phyloP scores from a whole-genome alignment of 2,888 invertebrate genomes.

The Agriopis aurantiaria region DNA sequence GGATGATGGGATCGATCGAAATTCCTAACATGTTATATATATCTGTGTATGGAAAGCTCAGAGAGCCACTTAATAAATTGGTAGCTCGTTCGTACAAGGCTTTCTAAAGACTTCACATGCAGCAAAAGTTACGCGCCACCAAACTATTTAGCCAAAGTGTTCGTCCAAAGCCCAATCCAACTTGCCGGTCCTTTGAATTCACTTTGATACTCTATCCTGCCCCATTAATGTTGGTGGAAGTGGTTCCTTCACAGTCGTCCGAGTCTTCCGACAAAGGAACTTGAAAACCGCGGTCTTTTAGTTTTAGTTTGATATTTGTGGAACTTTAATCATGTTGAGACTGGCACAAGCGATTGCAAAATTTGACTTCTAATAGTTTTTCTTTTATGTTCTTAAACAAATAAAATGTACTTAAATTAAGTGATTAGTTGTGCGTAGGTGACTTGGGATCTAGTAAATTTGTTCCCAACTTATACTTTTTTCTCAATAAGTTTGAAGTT shows the following conservation, averaged over 20 bases:
- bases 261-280: slow-evolving; percentile 45
- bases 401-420: too few relatives aligned
- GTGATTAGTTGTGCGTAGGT: too few relatives aligned
- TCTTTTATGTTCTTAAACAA: too few relatives aligned
- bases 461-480: too few relatives aligned
- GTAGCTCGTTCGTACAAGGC: neutral
- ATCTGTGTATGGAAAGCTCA: too few relatives aligned
- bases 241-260: slow-evolving; percentile 47
- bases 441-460: too few relatives aligned
- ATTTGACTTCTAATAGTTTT: too few relatives aligned
- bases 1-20: too few relatives aligned
- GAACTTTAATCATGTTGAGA: neutral
- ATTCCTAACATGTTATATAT: too few relatives aligned
- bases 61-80: neutral
- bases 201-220: slow-evolving; percentile 62
- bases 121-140: slow-evolving; percentile 1
- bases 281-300: slow-evolving; percentile 35
- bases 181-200: slow-evolving; percentile 43
- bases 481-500: too few relatives aligned
- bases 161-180: slow-evolving; percentile 35
- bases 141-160: slow-evolving; percentile 10
- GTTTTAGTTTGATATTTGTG: neutral
- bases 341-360: too few relatives aligned
- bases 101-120: neutral
- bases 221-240: slow-evolving; percentile 49